Evolutionary conservation across 2,113 vertebrate genomes (phyloP).

Genomic region (Dasypus novemcinctus): DNA sequence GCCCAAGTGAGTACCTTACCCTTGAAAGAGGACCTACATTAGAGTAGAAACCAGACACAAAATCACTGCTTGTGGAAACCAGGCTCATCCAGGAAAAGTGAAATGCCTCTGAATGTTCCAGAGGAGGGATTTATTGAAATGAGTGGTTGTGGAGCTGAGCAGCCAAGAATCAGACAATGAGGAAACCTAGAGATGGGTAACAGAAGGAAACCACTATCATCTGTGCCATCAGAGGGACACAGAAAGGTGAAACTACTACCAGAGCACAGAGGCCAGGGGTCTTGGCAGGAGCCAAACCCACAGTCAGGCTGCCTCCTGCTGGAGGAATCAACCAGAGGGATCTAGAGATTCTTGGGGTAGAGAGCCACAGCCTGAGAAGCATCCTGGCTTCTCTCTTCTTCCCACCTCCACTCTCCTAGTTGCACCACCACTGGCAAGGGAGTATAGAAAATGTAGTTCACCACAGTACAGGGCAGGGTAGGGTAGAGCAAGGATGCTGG

Average conservation of each 20-base stretch:
- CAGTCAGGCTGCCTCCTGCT: not conserved
- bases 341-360: not conserved
- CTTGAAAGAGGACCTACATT: not conserved
- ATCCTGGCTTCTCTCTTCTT: not conserved
- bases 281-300: not conserved
- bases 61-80: not conserved
- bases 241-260: not conserved
- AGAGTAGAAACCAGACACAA: not conserved
- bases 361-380: not conserved
- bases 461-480: too few species aligned
- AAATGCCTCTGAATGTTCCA: not conserved
- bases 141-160: not conserved
- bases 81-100: not conserved
- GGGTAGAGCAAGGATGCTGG: too few species aligned
- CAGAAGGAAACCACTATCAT: not conserved
- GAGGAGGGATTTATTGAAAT: not conserved
- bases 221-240: too few species aligned
- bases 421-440: not conserved
- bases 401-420: not conserved
- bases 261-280: not conserved
- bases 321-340: not conserved
- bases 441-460: not conserved
- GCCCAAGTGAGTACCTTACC: too few species aligned
- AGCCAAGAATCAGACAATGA: fast-evolving
- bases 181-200: not conserved